Base-by-base conservation (phyloP, 2,888 invertebrate genomes). In the Chloroclysta siterata region DNA sequence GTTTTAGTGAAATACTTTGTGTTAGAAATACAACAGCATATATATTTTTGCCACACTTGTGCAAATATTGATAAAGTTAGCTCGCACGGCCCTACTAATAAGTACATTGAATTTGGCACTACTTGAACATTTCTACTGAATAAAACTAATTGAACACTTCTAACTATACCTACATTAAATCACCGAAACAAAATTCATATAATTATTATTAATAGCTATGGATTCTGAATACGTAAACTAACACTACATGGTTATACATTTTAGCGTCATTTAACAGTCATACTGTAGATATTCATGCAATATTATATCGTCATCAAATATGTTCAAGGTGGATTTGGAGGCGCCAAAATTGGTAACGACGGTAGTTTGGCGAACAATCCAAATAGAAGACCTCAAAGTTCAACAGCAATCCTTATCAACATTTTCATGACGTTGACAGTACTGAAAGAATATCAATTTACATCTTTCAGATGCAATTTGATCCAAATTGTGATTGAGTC, bases 401-500 rank as follows among this genome's bases (percentile, higher is more conserved):
- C n/a, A 14, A 2, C 14, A 8, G 2, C 14, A 22, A 22, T 15
- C 1, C n/a, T n/a, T n/a, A 10, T 60, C 53, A 22, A 44, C 52
- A 60, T 47, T 60, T 60, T 57, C 41, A 58, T 52, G 60, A 46
- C 57, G 22, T 7, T 53, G 39, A 57, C 36, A 47, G 60, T 51
- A 53, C 22, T 15, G 15, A n/a, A 50, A 53, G n/a, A 52, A 28
- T 33, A 36, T 36, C 17, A 0, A 22, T 52, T 46, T 14, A 65
- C 53, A 58, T 61, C 60, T 66, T 63, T 63, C 47, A 60, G 57
- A 63, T 60, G 57, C 44, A 56, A 36, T n/a, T n/a, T n/a, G n/a
- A n/a, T n/a, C n/a, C n/a, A n/a, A n/a, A n/a, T n/a, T n/a, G n/a
- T n/a, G n/a, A n/a, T n/a, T n/a, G n/a, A n/a, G n/a, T 53, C 1